phyloP scores from a whole-genome alignment of 2,888 invertebrate genomes.

The Keiferia lycopersicella region DNA sequence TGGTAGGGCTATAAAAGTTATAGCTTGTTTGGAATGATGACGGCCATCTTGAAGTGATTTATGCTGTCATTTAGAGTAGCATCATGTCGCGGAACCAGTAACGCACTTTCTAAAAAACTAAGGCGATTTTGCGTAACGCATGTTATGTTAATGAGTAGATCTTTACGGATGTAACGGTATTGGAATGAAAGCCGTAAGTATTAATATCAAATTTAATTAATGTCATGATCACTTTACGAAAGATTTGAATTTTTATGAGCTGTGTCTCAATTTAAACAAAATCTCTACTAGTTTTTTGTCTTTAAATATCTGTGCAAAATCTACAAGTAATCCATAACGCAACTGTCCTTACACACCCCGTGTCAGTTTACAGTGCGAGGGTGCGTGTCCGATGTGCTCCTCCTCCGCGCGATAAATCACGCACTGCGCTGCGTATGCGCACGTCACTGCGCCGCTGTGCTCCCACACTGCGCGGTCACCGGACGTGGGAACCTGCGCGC shows the following conservation, averaged over 20 bases:
- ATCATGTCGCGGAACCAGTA: slow-evolving; percentile 19
- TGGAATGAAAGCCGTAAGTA: background rate
- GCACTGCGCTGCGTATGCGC: background rate
- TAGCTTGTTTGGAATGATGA: slow-evolving; percentile 27
- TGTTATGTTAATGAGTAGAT: slow-evolving; percentile 1
- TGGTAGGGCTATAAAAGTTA: slow-evolving; percentile 23
- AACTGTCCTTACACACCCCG: background rate
- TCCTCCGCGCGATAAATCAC: slow-evolving; percentile 61
- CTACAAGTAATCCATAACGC: background rate
- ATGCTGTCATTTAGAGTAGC: slow-evolving; percentile 18
- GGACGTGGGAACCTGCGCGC: slow-evolving; percentile 62
- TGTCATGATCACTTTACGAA: background rate
- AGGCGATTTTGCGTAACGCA: slow-evolving; percentile 23
- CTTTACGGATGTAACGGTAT: background rate
- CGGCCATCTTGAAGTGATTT: slow-evolving; percentile 24
- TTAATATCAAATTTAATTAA: background rate
- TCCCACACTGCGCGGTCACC: slow-evolving; percentile 36
- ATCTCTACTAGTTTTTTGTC: too few species aligned
- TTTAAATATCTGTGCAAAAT: background rate
- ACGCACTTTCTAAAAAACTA: slow-evolving; percentile 21
- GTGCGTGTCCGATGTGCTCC: slow-evolving; percentile 31
- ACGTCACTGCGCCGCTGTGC: slow-evolving; percentile 31
- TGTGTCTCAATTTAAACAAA: too few species aligned
- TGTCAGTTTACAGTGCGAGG: slow-evolving; percentile 29
- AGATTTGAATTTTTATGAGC: background rate